Evolutionary conservation across 2,797 vertebrate genomes (phyloP), one percentile per base, ranked within the genome.

Genomic region (Sebastes alutus): DNA sequence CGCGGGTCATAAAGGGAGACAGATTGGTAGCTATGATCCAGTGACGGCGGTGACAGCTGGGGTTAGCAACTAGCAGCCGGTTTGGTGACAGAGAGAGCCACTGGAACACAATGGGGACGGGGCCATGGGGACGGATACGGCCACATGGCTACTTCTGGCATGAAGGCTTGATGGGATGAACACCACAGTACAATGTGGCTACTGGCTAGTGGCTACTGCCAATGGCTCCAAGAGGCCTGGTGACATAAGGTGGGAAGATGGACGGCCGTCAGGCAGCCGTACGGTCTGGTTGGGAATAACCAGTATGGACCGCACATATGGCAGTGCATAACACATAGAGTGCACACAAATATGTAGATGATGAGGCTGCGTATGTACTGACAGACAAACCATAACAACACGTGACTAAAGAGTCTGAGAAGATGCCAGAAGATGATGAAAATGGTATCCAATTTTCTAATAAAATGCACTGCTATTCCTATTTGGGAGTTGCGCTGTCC

Each of bases 131-230:
- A 90, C 49, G 14, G 79, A 82, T 75, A 85, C 16, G 74, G 71
- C 83, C 92, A 93, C 92, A 92, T 93, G 90, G 87, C 81, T 87
- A 66, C 33, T 82, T 74, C 83, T 92, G 91, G 91, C 90, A 88
- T 27, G 38, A 65, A 67, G 49, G 35, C 79, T 25, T 67, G 63
- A 83, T 71, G 80, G 84, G 80, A 92, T 68, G 75, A 72, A 80
- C 35, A 73, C 77, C 73, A 79, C 75, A 63, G 67, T 56, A 80
- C 80, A 82, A 83, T 80, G 82, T 72, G 72, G 83, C 85, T 80
- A 77, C 74, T 74, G 83, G 80, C 72, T 78, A 60, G 78, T 38
- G 67, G 71, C 46, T 77, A 38, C 35, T 82, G 85, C 87, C 86
- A 89, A 79, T 22, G 22, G 71, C 80, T 88, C 85, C 62, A 74